Evolutionary conservation across 1,140 invertebrate genomes (phyloP), one percentile per base, ranked within the genome.

Genomic region (Diorhabda elongata): DNA sequence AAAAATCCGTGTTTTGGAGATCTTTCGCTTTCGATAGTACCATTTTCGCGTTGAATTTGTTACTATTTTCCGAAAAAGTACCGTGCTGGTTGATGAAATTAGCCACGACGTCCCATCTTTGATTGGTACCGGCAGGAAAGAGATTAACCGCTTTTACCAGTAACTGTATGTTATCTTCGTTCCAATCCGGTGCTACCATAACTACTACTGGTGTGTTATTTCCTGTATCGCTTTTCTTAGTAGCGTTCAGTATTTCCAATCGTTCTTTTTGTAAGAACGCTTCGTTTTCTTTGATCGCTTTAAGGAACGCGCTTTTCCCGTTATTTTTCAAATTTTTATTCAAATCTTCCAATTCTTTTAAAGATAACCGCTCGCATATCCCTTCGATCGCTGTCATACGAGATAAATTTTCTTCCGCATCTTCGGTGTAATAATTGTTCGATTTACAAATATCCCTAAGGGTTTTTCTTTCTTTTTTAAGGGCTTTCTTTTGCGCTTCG

Each of bases 111-210:
- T 98, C 96, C 97, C 96, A 99, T 74, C 95, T 86, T 78, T 97
- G 92, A 81, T 90, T 93, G 0, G 97, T 98, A 9, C 97, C 97
- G 58, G 96, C 95, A 0, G 97, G 96, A 81, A 98, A 98, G 2
- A 98, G 79, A 84, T 98, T 98, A 0, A 98, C 95, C 47, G 94
- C 96, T 82, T 98, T 98, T 26, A 98, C 96, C 2, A 99, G 84
- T 11, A 97, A 80, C 74, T 96, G 92, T 1, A 95, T 83, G 74
- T 87, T 85, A 75, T 98, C 95, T 63, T 88, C 86, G 26, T 84
- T 87, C 97, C 97, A 99, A 5, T 87, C 83, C 5, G 87, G 81
- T 4, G 83, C 76, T 9, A 78, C 75, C 69, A 81, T 82, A 7
- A 82, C 80, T 2, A 81, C 79, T 67, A 75, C 66, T 74, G 74